A percentile compares a stretch with the other conserved stretches of the same genome.
Conservation (phyloP, 1,140 invertebrate species). For the Melitaea cinxia region DNA sequence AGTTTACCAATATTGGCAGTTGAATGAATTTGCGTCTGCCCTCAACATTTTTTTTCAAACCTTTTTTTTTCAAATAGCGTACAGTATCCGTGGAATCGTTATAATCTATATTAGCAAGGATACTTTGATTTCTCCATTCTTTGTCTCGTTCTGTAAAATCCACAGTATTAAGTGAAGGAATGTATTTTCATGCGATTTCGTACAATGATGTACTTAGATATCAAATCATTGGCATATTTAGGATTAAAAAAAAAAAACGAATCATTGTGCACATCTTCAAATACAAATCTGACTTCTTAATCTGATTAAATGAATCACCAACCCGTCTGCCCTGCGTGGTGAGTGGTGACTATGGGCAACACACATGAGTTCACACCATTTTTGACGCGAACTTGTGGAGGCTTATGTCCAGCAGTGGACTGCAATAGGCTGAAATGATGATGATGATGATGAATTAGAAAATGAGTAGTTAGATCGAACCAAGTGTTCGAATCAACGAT, state of each 20-base stretch:
- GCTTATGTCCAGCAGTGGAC: too few relatives aligned
- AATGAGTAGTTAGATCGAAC: too few relatives aligned
- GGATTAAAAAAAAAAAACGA: conserved; percentile 14
- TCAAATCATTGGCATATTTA: conserved; percentile 17
- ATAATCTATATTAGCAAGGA: conserved; percentile 16
- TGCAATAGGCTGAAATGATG: too few relatives aligned
- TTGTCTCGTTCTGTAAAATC: conserved; percentile 16
- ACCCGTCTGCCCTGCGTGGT: too few relatives aligned
- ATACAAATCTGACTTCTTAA: conserved; percentile 20
- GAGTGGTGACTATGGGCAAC: too few relatives aligned
- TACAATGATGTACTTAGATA: conserved; percentile 2
- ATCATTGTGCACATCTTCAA: conserved; percentile 13
- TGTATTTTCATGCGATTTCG: background rate
- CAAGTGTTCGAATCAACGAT: too few relatives aligned
- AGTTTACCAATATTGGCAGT: conserved; percentile 18
- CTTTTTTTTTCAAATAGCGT: conserved; percentile 12
- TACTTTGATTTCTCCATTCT: conserved; percentile 20
- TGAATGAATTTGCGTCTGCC: conserved; percentile 13
- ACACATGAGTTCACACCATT: too few relatives aligned
- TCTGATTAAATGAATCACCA: too few relatives aligned
- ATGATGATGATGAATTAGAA: too few relatives aligned
- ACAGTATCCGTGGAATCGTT: conserved; percentile 11
- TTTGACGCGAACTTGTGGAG: too few relatives aligned
- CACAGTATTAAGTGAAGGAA: conserved; percentile 12
- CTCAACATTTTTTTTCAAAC: conserved; percentile 8